Evolutionary conservation across 2,797 vertebrate species (phyloP), one percentile per base, ranked within the genome.

Genomic region (Pangasius sanitwongsei): DNA sequence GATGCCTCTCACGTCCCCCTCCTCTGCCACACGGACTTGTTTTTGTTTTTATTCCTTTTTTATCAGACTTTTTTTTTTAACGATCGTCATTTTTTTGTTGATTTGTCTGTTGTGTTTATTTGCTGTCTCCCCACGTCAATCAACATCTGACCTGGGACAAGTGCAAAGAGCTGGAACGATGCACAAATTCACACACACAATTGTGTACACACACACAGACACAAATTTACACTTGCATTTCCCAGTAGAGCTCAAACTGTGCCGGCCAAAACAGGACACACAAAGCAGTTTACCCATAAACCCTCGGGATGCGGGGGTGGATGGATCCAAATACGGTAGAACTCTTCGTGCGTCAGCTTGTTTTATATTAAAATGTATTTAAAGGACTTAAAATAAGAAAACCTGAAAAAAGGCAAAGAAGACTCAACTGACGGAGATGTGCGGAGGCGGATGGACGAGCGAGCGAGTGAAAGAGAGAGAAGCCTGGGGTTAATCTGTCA

Each of bases 331-430:
- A 61, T 87, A 88, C 86, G 75, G 91, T 89, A 85, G 87, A 88
- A 91, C 92, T 95, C 93, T 93, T 94, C 92, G 93, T 94, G 92
- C 57, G 80, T 95, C 92, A 93, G 94, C 93, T 95, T 95, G 92
- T 96, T 96, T 96, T 96, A 96, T 96, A 96, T 96, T 95, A 95
- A 95, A 96, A 95, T 95, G 94, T 96, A 96, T 96, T 96, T 96
- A 96, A 96, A 95, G 93, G 93, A 94, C 92, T 94, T 77, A 90
- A 95, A 95, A 93, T 89, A 92, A 92, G 90, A 92, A 89, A 69
- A 85, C 61, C 82, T 83, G 65, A 91, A 91, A 88, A 93, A 91
- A 86, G 80, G 93, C 90, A 89, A 86, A 82, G 89, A 91, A 88
- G 28, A 91, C 50, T 78, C 89, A 12, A 57, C 25, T 34, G 59